Base-by-base conservation (phyloP, 2,888 invertebrate genomes). In the Adelphocoris suturalis region DNA sequence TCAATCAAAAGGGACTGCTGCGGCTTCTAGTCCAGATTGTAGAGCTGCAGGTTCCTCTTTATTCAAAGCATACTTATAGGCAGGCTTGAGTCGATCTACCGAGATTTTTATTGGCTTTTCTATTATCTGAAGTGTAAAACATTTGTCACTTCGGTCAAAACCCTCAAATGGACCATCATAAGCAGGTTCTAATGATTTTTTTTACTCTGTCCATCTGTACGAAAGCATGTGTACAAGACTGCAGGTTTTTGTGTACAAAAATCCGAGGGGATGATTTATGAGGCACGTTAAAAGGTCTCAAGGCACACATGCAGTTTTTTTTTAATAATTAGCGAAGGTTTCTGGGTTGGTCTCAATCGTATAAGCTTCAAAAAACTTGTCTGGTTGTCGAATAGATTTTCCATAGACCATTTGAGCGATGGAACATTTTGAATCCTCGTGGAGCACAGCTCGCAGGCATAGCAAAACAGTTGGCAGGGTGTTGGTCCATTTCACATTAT, bases 401-500 rank as follows among this genome's bases (percentile, higher is more conserved):
- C 87, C 87, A 76, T 76, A 75, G 13, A 23, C 37, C 87, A 86
- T 86, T 75, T 68, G 46, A 47, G 87, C 87, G 3, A 86, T 86
- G 23, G 87, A 86, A 14, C 14, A 19, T 3, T 46, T 46, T 11
- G 86, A 23, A 37, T 90, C 88, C 57, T 78, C 89, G 16, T 75
- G 57, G n/a, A 86, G 82, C 4, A 82, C 86, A 19, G 80, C 81
- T 13, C 91, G 52, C 16, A 91, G 27, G 12, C 90, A 90, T n/a
- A 91, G 61, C 9, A 84, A 82, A 23, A 86, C 68, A 7, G 84
- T 61, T 16, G 88, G 91, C 14, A 81, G 78, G 12, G 76, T 61
- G 46, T 75, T 55, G n/a, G 88, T 23, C 90, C 88, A 90, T 27
- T 68, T 76, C n/a, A 12, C 13, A 13, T 75, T 75, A 75, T 81